Percentiles rank a stretch among this genome's conserved stretches.
phyloP scores from a whole-genome alignment of 2,888 invertebrate species.

The Iselma pallidipennis region DNA sequence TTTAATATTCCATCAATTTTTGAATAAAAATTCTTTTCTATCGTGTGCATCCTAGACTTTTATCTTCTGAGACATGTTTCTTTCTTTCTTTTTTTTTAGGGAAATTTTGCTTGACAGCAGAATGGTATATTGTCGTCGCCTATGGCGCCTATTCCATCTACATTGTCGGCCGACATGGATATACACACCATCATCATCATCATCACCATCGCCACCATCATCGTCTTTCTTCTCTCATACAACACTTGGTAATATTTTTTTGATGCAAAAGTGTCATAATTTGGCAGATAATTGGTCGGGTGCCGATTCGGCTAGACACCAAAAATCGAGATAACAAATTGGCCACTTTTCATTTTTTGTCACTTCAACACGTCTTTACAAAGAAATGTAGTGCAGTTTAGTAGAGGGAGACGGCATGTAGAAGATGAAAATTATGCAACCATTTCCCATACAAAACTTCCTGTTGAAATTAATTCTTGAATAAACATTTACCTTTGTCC shows the following conservation, averaged over 20 bases:
- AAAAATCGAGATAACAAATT: conserved; percentile 42
- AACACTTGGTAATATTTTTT: neutral
- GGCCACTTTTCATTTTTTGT: conserved; percentile 39
- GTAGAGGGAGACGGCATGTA: too few relatives aligned
- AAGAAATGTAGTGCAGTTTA: too few relatives aligned
- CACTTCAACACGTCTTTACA: conserved; percentile 20
- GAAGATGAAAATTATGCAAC: too few relatives aligned
- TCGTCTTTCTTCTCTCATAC: neutral
- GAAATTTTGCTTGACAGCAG: too few relatives aligned
- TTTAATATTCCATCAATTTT: too few relatives aligned
- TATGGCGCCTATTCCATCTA: neutral
- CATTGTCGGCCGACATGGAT: neutral
- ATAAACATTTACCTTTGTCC: too few relatives aligned
- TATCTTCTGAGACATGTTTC: too few relatives aligned
- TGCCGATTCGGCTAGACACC: conserved; percentile 50
- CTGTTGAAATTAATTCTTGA: too few relatives aligned
- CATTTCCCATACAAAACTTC: too few relatives aligned
- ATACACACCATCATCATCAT: neutral
- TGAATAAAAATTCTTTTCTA: too few relatives aligned
- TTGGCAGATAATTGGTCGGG: conserved; percentile 53
- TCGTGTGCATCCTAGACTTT: too few relatives aligned
- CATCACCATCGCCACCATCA: neutral
- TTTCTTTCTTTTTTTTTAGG: too few relatives aligned
- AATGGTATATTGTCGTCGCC: neutral
- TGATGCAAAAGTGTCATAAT: conserved; percentile 37